Conservation (phyloP, 1,140 invertebrate genomes). For the Drosophila erecta region DNA sequence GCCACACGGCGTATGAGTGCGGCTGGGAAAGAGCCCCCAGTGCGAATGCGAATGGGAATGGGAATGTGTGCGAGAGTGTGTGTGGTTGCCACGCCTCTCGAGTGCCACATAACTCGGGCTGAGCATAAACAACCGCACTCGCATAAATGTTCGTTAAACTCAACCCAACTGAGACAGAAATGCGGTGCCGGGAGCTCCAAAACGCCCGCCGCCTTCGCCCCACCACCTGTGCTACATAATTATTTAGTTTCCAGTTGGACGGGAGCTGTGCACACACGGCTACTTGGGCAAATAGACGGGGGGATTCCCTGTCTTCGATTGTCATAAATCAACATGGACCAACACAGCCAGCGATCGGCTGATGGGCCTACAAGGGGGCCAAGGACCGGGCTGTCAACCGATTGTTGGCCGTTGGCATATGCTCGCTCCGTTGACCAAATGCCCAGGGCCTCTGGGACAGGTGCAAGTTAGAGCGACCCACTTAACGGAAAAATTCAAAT, state of each 20-base stretch:
- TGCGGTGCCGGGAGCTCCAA: neutral
- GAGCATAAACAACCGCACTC: conserved; percentile 77
- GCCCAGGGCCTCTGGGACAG: conserved; percentile 16
- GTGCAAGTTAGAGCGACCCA: conserved; percentile 51
- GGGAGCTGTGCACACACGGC: conserved; percentile 46
- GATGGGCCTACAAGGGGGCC: neutral
- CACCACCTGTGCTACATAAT: conserved; percentile 66
- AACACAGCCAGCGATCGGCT: neutral
- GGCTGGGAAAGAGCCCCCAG: conserved; percentile 65
- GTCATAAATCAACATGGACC: conserved; percentile 72
- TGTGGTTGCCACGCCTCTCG: conserved; percentile 64
- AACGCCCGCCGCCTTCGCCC: neutral
- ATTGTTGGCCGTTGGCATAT: conserved; percentile 62
- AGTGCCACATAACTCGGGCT: conserved; percentile 78
- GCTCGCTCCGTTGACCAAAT: conserved; percentile 22
- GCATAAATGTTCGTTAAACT: conserved; percentile 81
- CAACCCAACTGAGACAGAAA: conserved; percentile 31
- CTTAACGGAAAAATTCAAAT: conserved; percentile 52
- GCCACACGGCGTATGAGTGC: conserved; percentile 69
- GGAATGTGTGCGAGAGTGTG: neutral
- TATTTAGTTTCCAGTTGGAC: conserved; percentile 78
- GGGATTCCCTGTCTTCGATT: conserved; percentile 59
- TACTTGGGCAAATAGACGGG: conserved; percentile 35
- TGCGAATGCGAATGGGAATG: conserved; percentile 19
- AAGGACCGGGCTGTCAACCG: conserved; percentile 45